A percentile compares a stretch with the other conserved stretches of the same genome.
Evolutionary conservation across 1,140 invertebrate species (phyloP).

Genomic region (Brachystomella parvula): DNA sequence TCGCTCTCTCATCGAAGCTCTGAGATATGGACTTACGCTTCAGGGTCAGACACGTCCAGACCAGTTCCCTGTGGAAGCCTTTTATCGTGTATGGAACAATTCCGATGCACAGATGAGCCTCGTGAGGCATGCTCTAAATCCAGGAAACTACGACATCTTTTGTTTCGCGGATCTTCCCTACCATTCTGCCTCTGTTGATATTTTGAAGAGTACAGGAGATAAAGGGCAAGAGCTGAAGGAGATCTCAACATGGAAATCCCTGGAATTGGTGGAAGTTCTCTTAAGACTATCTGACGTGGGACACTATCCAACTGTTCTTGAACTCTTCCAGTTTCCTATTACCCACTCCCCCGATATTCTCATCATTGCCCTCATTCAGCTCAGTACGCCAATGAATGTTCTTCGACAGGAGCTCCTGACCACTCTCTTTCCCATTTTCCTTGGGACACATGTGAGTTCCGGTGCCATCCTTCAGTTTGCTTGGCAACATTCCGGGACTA

Average conservation of each 20-base stretch:
- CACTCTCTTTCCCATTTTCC: conserved; percentile 78
- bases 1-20: conserved; percentile 66
- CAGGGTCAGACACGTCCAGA: conserved; percentile 58
- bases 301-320: conserved; percentile 69
- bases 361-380: conserved; percentile 67
- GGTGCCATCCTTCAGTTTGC: conserved; percentile 86
- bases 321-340: conserved; percentile 84
- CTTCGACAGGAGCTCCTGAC: conserved; percentile 75
- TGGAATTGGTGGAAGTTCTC: conserved; percentile 82
- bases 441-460: conserved; percentile 89
- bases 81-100: conserved; percentile 87
- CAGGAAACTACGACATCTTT: conserved; percentile 76
- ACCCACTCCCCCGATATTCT: conserved; percentile 83
- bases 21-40: conserved; percentile 67
- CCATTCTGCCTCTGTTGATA: conserved; percentile 72
- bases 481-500: conserved; percentile 62
- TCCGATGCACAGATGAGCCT: conserved; percentile 82
- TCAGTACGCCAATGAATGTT: conserved; percentile 63
- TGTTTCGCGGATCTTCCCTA: conserved; percentile 86
- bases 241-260: conserved; percentile 78
- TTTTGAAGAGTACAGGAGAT: conserved; percentile 86
- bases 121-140: conserved; percentile 71
- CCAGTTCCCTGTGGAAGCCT: conserved; percentile 76
- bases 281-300: conserved; percentile 79
- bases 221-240: conserved; percentile 73